Evolutionary conservation across 2,888 invertebrate species (phyloP), one percentile per base, ranked within the genome.

Genomic region (Cylindroiulus punctatus): DNA sequence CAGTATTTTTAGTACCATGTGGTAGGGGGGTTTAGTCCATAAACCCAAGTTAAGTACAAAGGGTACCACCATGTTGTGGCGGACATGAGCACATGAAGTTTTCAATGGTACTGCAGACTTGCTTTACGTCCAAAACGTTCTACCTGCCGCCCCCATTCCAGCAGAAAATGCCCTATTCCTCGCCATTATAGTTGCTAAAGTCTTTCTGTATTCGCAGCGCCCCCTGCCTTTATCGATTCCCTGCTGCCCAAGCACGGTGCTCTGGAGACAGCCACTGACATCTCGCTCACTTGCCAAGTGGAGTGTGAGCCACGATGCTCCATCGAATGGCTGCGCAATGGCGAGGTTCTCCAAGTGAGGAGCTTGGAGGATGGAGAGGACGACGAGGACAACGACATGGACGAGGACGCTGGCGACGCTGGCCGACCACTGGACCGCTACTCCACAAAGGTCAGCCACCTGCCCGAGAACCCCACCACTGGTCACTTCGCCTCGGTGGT

Each of bases 251-350:
- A 96, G 92, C 95, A 95, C 87, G 97, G 97, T n/a, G 91, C 91
- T 0, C 90, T 91, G 42, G 84, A 87, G 87, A 95, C 95, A 86
- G 94, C 95, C 14, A 91, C 92, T 86, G 92, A 93, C 89, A 93
- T 94, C 87, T 93, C 93, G 86, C 92, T 97, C n/a, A 95, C 95
- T 0, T 97, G 97, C 90, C 94, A 96, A 88, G 96, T 97, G 86
- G 97, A 97, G 90, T 97, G 97, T 90, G 95, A 95, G 12, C 97
- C 97, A 0, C 92, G 94, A 47, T 97, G 97, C 91, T 93, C 94
- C 88, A 95, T 97, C 87, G 93, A 94, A 32, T 97, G 97, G 97
- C 93, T 94, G 88, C 96, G 95, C 90, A 94, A 96, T 90, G 32
- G n/a, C 19, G 76, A 65, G 26, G 36, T 40, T 0, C 36, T 65